Evolutionary conservation across 2,797 vertebrate species (phyloP), one percentile per base, ranked within the genome.

Genomic region (Knipowitschia caucasica): DNA sequence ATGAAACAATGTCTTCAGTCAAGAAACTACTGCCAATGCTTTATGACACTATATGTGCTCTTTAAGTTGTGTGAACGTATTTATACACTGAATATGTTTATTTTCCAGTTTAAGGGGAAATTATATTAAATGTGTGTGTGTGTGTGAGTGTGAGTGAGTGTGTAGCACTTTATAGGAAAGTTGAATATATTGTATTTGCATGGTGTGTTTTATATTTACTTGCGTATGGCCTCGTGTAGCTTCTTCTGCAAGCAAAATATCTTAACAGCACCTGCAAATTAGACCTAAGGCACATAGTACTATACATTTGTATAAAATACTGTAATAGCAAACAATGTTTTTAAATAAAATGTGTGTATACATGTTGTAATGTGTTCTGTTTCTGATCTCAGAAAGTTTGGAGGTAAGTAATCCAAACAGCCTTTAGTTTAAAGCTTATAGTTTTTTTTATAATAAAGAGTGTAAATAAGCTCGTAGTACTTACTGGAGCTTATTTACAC

Each of bases 161-260:
- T 21, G 8, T 34, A 50, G 18, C 23, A 27, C 25, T 23, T 39
- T 23, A 51, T 56, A 2, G 56, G 44, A 2, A 53, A 25, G 1
- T 12, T 20, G 7, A 30, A 33, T 33, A 33, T 35, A n/a, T n/a
- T n/a, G n/a, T n/a, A 50, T 27, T 35, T 47, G 55, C 18, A 45
- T 58, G 50, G 7, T 47, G 5, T 2, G 4, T 64, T 53, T 39
- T 40, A 44, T 55, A 52, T 55, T 62, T 55, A 55, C 40, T 23
- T 45, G 29, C 21, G 31, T 50, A 24, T 21, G 6, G 6, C 45
- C 17, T 46, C 18, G 17, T 20, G 10, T 7, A 24, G 43, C 30
- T 33, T 34, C 17, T 14, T 33, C 30, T n/a, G 46, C 7, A 23
- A 49, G 18, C 30, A 33, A 20, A 14, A 33, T 12, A 7, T 30